phyloP scores from a whole-genome alignment of 2,113 vertebrate genomes.

The Thinocorus orbignyianus region DNA sequence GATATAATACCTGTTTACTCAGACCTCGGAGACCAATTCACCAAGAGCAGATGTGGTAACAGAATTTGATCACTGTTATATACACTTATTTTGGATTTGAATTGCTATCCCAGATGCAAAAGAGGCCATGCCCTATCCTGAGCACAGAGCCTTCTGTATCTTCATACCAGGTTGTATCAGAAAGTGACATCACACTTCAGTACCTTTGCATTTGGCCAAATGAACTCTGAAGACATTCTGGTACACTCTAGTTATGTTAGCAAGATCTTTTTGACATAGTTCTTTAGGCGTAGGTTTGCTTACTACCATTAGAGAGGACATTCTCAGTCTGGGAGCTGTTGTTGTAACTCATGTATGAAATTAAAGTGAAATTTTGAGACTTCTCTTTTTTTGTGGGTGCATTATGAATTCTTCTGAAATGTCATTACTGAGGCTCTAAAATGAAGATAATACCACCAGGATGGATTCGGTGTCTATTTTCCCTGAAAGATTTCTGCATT shows the following conservation, averaged over 20 bases:
- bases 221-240: background rate
- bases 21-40: background rate
- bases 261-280: conserved; percentile 7
- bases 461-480: background rate
- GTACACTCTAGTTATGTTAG: background rate
- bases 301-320: background rate
- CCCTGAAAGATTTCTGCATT: conserved; percentile 6
- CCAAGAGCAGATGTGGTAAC: background rate
- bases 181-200: background rate
- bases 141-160: background rate
- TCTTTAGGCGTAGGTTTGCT: conserved; percentile 5
- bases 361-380: background rate
- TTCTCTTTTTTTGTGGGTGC: background rate
- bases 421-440: background rate
- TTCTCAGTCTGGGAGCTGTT: background rate
- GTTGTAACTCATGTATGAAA: conserved; percentile 10
- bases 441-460: background rate
- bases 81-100: background rate
- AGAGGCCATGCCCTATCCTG: background rate
- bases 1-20: background rate
- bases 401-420: conserved; percentile 20
- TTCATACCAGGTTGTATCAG: background rate
- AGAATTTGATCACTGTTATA: background rate
- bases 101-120: background rate
- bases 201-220: conserved; percentile 2